Conservation (phyloP, 2,888 invertebrate species). For the Lepeophtheirus nordmannii region DNA sequence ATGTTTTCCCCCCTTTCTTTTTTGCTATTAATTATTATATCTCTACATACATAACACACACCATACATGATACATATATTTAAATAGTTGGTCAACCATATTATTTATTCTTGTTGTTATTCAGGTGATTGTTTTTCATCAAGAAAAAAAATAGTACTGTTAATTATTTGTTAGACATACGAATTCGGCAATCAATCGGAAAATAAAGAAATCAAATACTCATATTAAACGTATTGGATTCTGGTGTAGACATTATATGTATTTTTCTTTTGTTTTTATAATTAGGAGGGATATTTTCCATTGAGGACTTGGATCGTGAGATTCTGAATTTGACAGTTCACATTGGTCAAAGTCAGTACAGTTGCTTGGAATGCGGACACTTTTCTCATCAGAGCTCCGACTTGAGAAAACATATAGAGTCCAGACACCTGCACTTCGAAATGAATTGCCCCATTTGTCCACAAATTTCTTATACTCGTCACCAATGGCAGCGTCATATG, state of each 20-base stretch:
- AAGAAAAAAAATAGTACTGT: too few relatives aligned
- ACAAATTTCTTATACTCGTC: conserved; percentile 2
- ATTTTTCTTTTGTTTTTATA: conserved; percentile 6
- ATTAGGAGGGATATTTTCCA: conserved; percentile 6
- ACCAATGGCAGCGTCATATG: conserved; percentile 2
- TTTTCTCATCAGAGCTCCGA: conserved; percentile 7
- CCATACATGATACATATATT: too few relatives aligned
- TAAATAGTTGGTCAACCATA: too few relatives aligned
- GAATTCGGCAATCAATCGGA: too few relatives aligned
- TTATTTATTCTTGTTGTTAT: too few relatives aligned
- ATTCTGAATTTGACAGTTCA: conserved; percentile 3
- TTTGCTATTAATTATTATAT: too few relatives aligned
- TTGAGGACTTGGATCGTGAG: conserved; percentile 9
- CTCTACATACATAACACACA: too few relatives aligned
- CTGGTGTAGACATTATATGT: not conserved
- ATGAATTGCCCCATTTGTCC: conserved; percentile 3
- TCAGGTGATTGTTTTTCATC: too few relatives aligned
- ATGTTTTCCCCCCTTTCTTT: too few relatives aligned
- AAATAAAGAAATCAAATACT: too few relatives aligned
- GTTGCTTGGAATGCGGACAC: conserved; percentile 1
- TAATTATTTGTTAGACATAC: too few relatives aligned
- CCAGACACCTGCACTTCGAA: conserved; percentile 2
- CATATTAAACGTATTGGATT: too few relatives aligned
- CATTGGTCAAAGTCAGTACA: conserved; percentile 6
- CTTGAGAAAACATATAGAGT: conserved; percentile 2